Base-by-base conservation (phyloP, 2,888 invertebrate genomes). In the Protophormia terraenovae region DNA sequence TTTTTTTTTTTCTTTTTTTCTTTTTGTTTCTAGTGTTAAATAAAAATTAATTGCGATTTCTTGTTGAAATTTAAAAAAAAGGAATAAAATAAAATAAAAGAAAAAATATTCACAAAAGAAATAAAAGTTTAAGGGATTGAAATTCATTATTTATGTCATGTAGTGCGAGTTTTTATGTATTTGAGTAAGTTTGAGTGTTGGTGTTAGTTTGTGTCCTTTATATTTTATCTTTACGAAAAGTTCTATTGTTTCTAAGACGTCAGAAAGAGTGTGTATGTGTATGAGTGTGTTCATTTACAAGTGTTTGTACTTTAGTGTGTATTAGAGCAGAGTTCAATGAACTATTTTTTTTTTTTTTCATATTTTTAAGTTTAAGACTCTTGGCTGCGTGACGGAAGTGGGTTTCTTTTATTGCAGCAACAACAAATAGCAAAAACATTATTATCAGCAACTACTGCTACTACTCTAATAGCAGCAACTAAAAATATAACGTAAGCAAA, bases 331-430 rank as follows among this genome's bases (percentile, higher is more conserved):
- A 60, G 73, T 45, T 45, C 62, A 47, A 47, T 62, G 47, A 73
- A 62, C 73, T 73, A 29, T 58, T 73, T 45, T 8, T 67, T 45
- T 19, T 47, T 2, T 14, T 7, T 47, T n/a, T 41, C 41, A 41
- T n/a, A 58, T 53, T 60, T 41, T 58, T 62, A 29, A 29, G 19
- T 50, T 12, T 16, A 12, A 22, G 50, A 50, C 50, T 22, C 22
- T 50, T 50, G 50, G 16, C 47, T 64, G 62, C 73, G 62, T 47
- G 73, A 75, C 75, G 24, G 45, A 75, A 47, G 22, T 64, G 10
- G 32, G 35, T 14, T 53, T 27, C 12, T 47, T n/a, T 14, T 45
- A 12, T 24, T 22, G 22, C 10, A 22, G 5, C 50, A 50, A 12
- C 19, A 50, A 12, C 38, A 12, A 38, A 5, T n/a, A n/a, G n/a